phyloP scores from a whole-genome alignment of 2,888 invertebrate genomes.

The Eilema caniola region DNA sequence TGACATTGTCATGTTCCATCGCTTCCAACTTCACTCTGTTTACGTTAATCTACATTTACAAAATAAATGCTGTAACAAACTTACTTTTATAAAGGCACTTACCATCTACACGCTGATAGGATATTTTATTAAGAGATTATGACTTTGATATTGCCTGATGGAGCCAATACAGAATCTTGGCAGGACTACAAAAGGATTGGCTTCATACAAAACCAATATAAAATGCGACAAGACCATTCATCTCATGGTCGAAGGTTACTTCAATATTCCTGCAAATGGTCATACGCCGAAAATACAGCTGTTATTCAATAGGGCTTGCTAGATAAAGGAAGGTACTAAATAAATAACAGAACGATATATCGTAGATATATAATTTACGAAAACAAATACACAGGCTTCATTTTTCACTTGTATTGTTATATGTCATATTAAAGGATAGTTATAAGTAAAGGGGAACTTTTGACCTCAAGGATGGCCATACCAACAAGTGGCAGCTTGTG shows the following conservation, averaged over 20 bases:
- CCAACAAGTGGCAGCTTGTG: no score
- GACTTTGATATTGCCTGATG: slow-evolving; percentile 11
- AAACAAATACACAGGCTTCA: not conserved
- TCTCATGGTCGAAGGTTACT: slow-evolving; percentile 5
- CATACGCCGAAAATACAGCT: not conserved
- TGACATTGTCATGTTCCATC: not conserved
- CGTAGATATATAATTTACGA: not conserved
- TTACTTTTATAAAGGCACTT: not conserved
- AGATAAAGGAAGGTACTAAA: slow-evolving; percentile 4
- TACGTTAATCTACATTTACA: not conserved
- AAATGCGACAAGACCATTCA: slow-evolving; percentile 8
- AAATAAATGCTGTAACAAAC: not conserved
- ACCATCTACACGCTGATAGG: not conserved
- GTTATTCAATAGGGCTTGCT: slow-evolving; percentile 5
- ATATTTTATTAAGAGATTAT: slow-evolving; percentile 9
- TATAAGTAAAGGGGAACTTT: no score
- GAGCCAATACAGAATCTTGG: not conserved
- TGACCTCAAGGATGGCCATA: no score
- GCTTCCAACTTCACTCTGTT: not conserved
- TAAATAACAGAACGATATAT: slow-evolving; percentile 5
- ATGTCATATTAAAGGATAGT: no score
- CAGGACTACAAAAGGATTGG: slow-evolving; percentile 13
- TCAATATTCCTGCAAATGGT: slow-evolving; percentile 11
- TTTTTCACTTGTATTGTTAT: no score
- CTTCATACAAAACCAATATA: slow-evolving; percentile 8